These are phyloP conservation scores for Zalophus californianus DNA, from an alignment of 2,797 vertebrate species.

Conservation along the genomic window DNA sequence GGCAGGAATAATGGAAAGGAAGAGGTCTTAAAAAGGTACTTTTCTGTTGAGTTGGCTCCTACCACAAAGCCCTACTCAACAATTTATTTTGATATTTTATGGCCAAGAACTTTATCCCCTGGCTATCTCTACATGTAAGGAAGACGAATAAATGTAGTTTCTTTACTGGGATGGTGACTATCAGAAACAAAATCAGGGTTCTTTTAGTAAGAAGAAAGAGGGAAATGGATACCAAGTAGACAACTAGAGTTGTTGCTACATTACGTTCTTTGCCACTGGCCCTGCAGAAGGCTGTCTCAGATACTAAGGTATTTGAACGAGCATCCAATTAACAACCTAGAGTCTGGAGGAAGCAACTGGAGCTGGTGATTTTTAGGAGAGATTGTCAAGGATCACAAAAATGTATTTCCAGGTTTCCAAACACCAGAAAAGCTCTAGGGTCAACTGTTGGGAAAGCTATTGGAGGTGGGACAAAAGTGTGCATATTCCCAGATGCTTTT, in stretches of 20 bases:
- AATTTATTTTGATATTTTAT: background rate
- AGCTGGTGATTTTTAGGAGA: background rate
- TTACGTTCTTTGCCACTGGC: background rate
- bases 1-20: background rate
- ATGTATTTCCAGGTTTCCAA: slow-evolving; percentile 19
- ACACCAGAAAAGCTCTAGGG: background rate
- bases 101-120: background rate
- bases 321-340: background rate
- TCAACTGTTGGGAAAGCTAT: slow-evolving; percentile 6
- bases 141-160: background rate
- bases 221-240: background rate
- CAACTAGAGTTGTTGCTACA: background rate
- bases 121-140: background rate
- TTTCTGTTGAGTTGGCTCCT: background rate
- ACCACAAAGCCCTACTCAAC: background rate
- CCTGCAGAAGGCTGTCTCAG: background rate
- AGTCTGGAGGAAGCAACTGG: background rate
- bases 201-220: background rate
- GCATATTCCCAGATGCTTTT: background rate
- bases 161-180: background rate
- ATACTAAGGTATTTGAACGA: background rate
- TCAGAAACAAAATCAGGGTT: background rate
- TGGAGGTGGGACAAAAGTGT: background rate
- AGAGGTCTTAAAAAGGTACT: background rate
- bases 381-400: background rate